Evolutionary conservation across 2,888 invertebrate genomes (phyloP).

Genomic region (Tenthredo livida): DNA sequence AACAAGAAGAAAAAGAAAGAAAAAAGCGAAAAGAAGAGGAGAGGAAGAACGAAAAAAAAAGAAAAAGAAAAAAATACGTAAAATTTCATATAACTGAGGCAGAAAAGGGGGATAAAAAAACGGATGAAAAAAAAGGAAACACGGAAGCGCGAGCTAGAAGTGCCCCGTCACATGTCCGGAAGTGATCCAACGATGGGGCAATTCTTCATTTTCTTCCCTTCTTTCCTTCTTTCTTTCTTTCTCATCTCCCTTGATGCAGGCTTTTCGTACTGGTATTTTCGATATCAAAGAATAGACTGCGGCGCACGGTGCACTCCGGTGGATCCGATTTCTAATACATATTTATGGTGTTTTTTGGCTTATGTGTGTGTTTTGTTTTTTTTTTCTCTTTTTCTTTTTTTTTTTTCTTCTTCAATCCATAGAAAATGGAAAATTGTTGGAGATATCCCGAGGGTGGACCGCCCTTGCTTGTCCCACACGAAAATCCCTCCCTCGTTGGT

Average conservation of each 20-base stretch:
- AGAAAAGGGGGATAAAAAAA: neutral
- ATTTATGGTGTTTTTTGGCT: constrained; percentile 49
- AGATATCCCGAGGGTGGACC: constrained; percentile 40
- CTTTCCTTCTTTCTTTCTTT: neutral
- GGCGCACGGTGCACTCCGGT: constrained; percentile 26
- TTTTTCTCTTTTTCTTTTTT: neutral
- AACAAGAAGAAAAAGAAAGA: neutral
- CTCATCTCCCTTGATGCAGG: neutral
- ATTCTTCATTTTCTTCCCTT: neutral
- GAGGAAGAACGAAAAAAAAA: neutral
- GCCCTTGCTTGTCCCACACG: constrained; percentile 18
- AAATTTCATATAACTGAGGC: neutral
- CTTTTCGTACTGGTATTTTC: constrained; percentile 19
- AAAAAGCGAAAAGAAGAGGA: neutral
- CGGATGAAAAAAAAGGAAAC: constrained; percentile 12
- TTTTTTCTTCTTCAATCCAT: neutral
- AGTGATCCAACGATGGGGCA: constrained; percentile 40
- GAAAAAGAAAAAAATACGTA: neutral
- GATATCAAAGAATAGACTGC: constrained; percentile 47
- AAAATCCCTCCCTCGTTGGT: constrained; percentile 15
- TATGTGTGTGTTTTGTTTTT: no score
- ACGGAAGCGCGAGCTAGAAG: constrained; percentile 41
- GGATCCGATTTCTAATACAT: constrained; percentile 51
- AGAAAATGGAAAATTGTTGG: constrained; percentile 47
- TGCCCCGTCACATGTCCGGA: constrained; percentile 52